phyloP scores from a whole-genome alignment of 2,113 vertebrate genomes.

The Colius striatus region DNA sequence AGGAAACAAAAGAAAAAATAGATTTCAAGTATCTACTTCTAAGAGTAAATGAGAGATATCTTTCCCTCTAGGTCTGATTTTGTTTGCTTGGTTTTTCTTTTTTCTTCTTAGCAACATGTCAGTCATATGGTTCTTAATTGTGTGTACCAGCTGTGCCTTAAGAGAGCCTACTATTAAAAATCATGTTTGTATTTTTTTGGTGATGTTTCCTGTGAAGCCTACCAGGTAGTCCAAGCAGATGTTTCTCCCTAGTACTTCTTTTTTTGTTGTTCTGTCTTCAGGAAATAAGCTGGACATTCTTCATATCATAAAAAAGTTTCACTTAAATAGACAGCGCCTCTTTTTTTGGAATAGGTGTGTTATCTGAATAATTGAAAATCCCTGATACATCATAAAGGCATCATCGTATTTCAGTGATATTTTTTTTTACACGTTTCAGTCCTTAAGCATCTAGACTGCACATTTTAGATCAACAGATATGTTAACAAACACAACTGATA shows the following conservation, averaged over 20 bases:
- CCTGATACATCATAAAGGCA: not conserved
- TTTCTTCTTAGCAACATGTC: not conserved
- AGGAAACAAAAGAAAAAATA: not conserved
- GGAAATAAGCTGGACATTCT: not conserved
- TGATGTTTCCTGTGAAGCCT: not conserved
- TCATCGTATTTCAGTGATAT: not conserved
- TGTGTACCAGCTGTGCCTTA: not conserved
- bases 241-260: not conserved
- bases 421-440: not conserved
- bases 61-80: not conserved
- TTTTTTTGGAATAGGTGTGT: not conserved
- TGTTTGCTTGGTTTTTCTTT: not conserved
- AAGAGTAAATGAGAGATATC: not conserved
- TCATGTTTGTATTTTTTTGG: not conserved
- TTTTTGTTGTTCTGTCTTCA: not conserved
- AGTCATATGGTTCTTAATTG: not conserved
- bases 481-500: not conserved
- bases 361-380: not conserved
- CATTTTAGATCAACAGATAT: not conserved
- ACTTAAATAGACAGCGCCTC: not conserved
- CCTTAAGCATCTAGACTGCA: not conserved
- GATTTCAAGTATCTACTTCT: not conserved
- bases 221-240: not conserved
- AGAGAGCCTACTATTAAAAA: not conserved
- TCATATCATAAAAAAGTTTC: not conserved